A percentile compares a stretch with the other conserved stretches of the same genome.
Conservation (phyloP, 2,888 invertebrate genomes). For the Mechanitis messenoides region DNA sequence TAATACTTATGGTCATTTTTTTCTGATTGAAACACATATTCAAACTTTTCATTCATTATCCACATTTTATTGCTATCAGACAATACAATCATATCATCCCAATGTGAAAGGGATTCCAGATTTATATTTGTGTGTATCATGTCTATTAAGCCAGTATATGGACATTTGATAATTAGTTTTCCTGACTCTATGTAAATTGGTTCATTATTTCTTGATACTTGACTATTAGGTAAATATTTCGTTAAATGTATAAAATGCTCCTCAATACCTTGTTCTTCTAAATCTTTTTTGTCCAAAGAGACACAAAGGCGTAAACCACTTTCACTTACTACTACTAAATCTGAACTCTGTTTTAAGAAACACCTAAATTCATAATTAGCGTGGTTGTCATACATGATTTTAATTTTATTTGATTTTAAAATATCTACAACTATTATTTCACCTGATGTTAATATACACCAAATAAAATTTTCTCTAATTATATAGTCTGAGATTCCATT, state of each 20-base stretch:
- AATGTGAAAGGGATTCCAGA: conserved; percentile 41
- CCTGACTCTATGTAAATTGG: conserved; percentile 39
- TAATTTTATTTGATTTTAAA: conserved; percentile 36
- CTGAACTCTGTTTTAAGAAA: conserved; percentile 35
- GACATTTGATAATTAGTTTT: conserved; percentile 42
- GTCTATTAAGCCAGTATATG: conserved; percentile 48
- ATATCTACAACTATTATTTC: conserved; percentile 49
- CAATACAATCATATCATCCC: conserved; percentile 49
- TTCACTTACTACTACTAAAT: conserved; percentile 51
- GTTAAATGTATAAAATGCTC: conserved; percentile 42
- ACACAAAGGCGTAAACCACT: conserved; percentile 50
- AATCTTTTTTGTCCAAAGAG: conserved; percentile 38
- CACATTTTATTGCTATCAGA: conserved; percentile 49
- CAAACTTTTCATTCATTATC: conserved; percentile 46
- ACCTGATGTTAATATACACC: conserved; percentile 52
- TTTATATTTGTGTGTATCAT: conserved; percentile 32
- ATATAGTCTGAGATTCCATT: conserved; percentile 44
- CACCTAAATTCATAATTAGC: conserved; percentile 48
- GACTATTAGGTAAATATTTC: conserved; percentile 34
- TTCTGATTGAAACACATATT: conserved; percentile 46
- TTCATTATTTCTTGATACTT: conserved; percentile 36
- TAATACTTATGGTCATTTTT: conserved; percentile 39
- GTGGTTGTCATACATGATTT: conserved; percentile 38
- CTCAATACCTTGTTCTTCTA: conserved; percentile 36
- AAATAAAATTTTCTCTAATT: conserved; percentile 47